These are phyloP conservation scores for Botia kubotai DNA, from an alignment of 2,797 vertebrate species.

Conservation along the genomic window DNA sequence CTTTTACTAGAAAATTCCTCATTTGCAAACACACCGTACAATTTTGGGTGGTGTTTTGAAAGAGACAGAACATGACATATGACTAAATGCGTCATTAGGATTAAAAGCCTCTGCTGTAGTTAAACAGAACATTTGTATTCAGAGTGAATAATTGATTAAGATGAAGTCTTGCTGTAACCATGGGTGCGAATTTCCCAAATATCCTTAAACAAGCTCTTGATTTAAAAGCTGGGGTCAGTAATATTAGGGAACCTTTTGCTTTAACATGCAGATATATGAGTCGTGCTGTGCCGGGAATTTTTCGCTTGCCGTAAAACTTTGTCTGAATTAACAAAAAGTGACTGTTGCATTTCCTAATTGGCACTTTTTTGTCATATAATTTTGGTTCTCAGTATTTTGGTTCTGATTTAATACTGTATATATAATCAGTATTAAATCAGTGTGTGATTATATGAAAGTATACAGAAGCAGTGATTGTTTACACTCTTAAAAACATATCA, in stretches of 20 bases:
- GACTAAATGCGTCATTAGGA: conserved; percentile 70
- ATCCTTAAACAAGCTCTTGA: background rate
- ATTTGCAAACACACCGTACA: conserved; percentile 6
- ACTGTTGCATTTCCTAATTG: background rate
- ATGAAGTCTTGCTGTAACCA: conserved; percentile 56
- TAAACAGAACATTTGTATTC: conserved; percentile 59
- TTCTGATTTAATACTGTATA: too few relatives aligned
- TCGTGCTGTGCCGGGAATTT: background rate
- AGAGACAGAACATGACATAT: conserved; percentile 62
- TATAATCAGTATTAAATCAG: too few relatives aligned
- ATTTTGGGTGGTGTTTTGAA: background rate
- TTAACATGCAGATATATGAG: background rate
- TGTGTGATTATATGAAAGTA: background rate
- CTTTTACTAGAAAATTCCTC: background rate
- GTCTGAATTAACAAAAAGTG: background rate
- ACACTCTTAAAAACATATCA: background rate
- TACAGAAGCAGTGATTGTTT: background rate
- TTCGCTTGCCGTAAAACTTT: background rate
- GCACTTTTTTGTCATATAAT: background rate
- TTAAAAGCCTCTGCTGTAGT: conserved; percentile 65
- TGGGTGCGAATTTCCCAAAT: conserved; percentile 61
- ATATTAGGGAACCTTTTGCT: background rate
- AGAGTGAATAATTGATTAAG: conserved; percentile 60
- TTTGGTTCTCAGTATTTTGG: background rate
- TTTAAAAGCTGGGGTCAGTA: background rate